A percentile compares a stretch with the other conserved stretches of the same genome.
These are phyloP conservation scores for Platycheirus rosarum DNA, from an alignment of 2,888 invertebrate genomes.

Conservation along the genomic window DNA sequence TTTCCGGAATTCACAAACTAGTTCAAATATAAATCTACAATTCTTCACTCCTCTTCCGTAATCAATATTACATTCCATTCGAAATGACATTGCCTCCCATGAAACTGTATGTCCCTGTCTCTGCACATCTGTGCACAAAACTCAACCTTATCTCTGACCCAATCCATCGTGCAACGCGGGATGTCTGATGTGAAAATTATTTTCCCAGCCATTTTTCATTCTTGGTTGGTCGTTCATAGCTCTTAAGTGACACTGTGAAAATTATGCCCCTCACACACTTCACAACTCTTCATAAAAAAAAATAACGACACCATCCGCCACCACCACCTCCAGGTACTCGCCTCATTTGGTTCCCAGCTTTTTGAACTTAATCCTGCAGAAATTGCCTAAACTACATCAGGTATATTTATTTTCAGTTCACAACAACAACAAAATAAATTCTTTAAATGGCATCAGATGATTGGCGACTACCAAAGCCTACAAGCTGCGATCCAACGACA, in stretches of 20 bases:
- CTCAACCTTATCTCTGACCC: slow-evolving; percentile 49
- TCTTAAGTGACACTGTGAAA: slow-evolving; percentile 46
- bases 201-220: slow-evolving; percentile 57
- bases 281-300: slow-evolving; percentile 5
- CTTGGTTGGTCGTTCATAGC: slow-evolving; percentile 3
- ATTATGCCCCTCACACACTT: slow-evolving; percentile 50
- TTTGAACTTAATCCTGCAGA: slow-evolving; percentile 21
- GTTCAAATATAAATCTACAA: background rate
- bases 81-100: slow-evolving; percentile 12
- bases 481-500: slow-evolving; percentile 31
- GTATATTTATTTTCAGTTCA: slow-evolving; percentile 29
- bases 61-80: background rate
- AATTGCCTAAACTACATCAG: slow-evolving; percentile 24
- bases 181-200: slow-evolving; percentile 44
- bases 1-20: no score
- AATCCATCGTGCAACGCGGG: slow-evolving; percentile 33
- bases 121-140: slow-evolving; percentile 9
- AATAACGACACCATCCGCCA: slow-evolving; percentile 11
- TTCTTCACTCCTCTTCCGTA: background rate
- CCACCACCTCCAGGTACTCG: slow-evolving; percentile 2
- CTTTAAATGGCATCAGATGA: slow-evolving; percentile 50
- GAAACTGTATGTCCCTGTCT: slow-evolving; percentile 17
- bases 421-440: slow-evolving; percentile 10
- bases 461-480: slow-evolving; percentile 37
- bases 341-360: slow-evolving; percentile 2